phyloP scores from a whole-genome alignment of 2,113 vertebrate species.

The Calidris pugnax region DNA sequence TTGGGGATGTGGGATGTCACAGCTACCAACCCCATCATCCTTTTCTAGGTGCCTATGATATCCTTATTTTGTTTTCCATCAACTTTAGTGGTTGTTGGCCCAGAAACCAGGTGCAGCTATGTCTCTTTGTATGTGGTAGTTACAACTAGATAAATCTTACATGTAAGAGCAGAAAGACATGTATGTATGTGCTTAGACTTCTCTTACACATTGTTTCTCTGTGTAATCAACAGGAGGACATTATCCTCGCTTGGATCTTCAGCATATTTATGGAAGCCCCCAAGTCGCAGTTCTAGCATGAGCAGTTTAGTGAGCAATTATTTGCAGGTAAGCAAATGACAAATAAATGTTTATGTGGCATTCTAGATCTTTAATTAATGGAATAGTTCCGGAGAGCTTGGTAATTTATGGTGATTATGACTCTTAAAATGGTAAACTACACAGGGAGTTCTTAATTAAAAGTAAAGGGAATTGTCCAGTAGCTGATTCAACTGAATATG shows the following conservation, averaged over 20 bases:
- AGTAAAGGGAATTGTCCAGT: neutral
- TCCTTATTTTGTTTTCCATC: neutral
- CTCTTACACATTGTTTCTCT: neutral
- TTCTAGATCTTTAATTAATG: neutral
- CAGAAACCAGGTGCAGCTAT: neutral
- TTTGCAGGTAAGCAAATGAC: conserved; percentile 81
- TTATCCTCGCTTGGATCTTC: conserved; percentile 77
- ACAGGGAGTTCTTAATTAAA: neutral
- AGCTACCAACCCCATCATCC: neutral
- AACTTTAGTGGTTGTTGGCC: neutral
- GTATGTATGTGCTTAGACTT: neutral
- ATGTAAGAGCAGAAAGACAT: neutral
- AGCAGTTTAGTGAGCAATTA: conserved; percentile 90
- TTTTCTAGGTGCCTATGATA: neutral
- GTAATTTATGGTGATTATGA: neutral
- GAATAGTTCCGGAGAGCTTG: neutral
- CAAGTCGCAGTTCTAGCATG: conserved; percentile 93
- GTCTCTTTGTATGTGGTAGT: neutral
- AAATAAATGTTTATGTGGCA: neutral
- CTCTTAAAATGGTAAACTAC: neutral
- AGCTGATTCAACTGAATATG: neutral
- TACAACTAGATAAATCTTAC: neutral
- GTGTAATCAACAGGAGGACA: conserved; percentile 80
- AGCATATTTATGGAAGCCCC: conserved; percentile 85
- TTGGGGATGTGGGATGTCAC: neutral